Percentiles rank a stretch among this genome's conserved stretches.
Conservation (phyloP, 30 jellyfish, hydroid and myxozoan genomes). For the Nemopilema nomurai region DNA sequence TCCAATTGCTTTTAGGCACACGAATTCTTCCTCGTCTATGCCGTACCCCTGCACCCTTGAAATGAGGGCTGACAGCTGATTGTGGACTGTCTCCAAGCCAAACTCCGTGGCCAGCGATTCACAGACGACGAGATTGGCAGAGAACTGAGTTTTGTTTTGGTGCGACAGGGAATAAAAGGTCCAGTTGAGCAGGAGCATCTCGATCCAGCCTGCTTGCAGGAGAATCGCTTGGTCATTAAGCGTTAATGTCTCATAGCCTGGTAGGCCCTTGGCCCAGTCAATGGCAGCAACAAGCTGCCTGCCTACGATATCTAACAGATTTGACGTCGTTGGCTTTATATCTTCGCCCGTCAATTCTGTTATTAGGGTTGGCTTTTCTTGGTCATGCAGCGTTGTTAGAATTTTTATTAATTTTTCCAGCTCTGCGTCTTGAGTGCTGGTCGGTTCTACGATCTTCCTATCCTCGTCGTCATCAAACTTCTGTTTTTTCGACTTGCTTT, state of each 20-base stretch:
- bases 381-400: conserved; percentile 57
- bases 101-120: conserved; percentile 46
- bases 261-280: conserved; percentile 96
- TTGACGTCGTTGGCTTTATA: conserved; percentile 56
- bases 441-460: conserved; percentile 72
- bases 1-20: conserved; percentile 90
- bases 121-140: conserved; percentile 57
- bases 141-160: conserved; percentile 48
- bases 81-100: conserved; percentile 76
- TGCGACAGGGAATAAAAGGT: conserved; percentile 57
- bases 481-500: conserved; percentile 63
- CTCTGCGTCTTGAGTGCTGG: conserved; percentile 86
- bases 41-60: conserved; percentile 74
- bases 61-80: conserved; percentile 62
- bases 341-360: conserved; percentile 28
- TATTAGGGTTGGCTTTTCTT: conserved; percentile 48
- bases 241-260: conserved; percentile 83
- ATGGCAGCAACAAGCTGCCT: conserved; percentile 79
- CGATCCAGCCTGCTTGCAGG: conserved; percentile 95
- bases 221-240: conserved; percentile 89
- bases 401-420: conserved; percentile 67
- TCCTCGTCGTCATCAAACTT: conserved; percentile 69
- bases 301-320: conserved; percentile 68
- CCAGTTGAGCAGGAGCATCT: conserved; percentile 87
- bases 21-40: conserved; percentile 85